Conservation (phyloP, 35 echinoderm and acorn worm species). For the Ophioderma brevispina region DNA sequence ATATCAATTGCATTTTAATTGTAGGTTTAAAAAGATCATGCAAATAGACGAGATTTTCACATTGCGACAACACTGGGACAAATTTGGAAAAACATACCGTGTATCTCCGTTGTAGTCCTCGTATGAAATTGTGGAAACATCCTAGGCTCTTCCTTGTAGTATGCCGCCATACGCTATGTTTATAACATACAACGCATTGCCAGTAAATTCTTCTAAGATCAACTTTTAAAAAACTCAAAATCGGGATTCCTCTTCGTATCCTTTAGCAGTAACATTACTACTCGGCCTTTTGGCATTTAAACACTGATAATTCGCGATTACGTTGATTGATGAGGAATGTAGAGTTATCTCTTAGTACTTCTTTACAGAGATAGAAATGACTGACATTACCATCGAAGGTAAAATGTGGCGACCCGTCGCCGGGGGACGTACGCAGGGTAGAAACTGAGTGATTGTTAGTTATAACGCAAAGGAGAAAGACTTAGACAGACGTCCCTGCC, state of each 20-base stretch:
- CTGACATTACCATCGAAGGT: slow-evolving; percentile 55
- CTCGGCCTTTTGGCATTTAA: background rate
- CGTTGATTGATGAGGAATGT: background rate
- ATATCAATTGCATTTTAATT: too few species aligned
- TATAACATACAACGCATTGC: background rate
- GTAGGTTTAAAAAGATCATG: too few species aligned
- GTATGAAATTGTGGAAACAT: too few species aligned
- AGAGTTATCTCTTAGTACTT: slow-evolving; percentile 13
- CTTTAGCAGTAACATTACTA: background rate
- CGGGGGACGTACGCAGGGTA: slow-evolving; percentile 24
- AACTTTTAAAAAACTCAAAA: background rate
- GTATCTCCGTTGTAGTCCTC: too few species aligned
- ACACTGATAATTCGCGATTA: background rate
- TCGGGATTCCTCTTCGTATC: background rate
- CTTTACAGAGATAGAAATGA: slow-evolving; percentile 7
- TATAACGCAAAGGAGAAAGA: slow-evolving; percentile 16
- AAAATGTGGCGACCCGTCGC: background rate
- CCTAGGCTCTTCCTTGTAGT: too few species aligned
- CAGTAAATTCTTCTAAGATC: background rate
- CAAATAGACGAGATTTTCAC: too few species aligned
- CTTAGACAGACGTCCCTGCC: slow-evolving; percentile 34
- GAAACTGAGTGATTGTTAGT: slow-evolving; percentile 20
- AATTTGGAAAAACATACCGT: too few species aligned
- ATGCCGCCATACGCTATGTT: slow-evolving; percentile 6
- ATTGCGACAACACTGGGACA: too few species aligned